Base-by-base conservation (phyloP, 1,140 invertebrate species). In the Magallana ariakensis region DNA sequence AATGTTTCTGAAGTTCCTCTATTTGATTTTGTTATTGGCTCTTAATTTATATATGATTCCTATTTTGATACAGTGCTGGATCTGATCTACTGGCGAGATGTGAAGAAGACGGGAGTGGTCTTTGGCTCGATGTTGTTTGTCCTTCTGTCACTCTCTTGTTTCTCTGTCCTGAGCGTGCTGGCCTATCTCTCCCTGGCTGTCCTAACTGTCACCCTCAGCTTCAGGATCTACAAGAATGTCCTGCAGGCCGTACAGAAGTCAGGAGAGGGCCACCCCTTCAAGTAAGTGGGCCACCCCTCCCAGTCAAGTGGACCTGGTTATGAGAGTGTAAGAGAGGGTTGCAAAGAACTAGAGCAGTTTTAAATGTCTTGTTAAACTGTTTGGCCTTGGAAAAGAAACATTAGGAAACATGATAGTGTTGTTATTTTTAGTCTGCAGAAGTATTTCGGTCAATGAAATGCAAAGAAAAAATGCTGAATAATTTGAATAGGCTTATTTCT, bases 161-260 rank as follows among this genome's bases (percentile, higher is more conserved):
- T 97, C 96, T 99, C 98, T 91, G 96, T 99, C 93, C 98, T 99
- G 95, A 98, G 97, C 92, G 98, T 99, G 89, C 95, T 98, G 86
- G 97, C 98, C 87, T 99, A 99, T 95, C 95, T 97, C 75, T 97
- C 98, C 85, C 96, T 99, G 89, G 95, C 97, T 85, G 95, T 96
- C 90, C 96, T 99, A 66, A 95, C 96, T 80, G 97, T 96, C 89
- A 98, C 98, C 87, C 96, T 99, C 92, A 96, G 96, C 93, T 99
- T 98, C 96, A 97, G 98, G 94, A 96, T 99, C 92, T 99, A 99
- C 96, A 99, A 98, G 96, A 98, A 97, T 94, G 96, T 99, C 90
- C 96, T 99, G 94, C 97, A 98, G 93, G 98, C 98, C 90, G 97
- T 99, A 89, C 98, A 99, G 95, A 99, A 99, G 95, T 98, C 98